Evolutionary conservation across 2,888 invertebrate genomes (phyloP), one percentile per base, ranked within the genome.

Genomic region (Agriopis leucophaearia): DNA sequence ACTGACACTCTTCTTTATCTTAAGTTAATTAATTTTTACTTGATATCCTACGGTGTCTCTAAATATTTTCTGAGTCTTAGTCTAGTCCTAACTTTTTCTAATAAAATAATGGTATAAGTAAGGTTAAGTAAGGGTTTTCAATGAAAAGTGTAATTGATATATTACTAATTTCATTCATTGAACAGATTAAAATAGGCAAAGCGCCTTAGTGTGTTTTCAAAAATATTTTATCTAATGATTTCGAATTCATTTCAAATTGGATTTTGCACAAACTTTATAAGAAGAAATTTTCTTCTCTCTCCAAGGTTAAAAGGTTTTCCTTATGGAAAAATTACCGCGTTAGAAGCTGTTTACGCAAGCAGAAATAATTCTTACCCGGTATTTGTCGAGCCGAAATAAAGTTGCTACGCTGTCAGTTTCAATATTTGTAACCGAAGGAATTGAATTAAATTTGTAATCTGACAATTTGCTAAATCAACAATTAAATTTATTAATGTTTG

Each of bases 301-400:
- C 55, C 63, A 58, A 54, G 48, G 52, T 65, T 63, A 68, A 61
- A 69, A 68, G 47, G 42, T 66, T 69, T 66, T 70, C 55, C 61
- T 73, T 35, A 60, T 45, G 36, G 64, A 74, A 71, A 69, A 62
- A 66, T 60, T 67, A 70, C 54, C 66, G 64, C 66, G 35, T 70
- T 48, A 62, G 68, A 69, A 66, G 67, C 65, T 66, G 70, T 69
- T 69, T 69, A 64, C 54, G 64, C 54, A 71, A 64, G 64, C 69
- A 62, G 61, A 68, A 71, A 71, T 64, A 56, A 61, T 70, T 63
- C 64, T 48, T 67, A n/a, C 13, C 57, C 13, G 35, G 64, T 63
- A 62, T 65, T 72, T 54, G 64, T 61, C 47, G 57, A 48, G 48
- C 36, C 59, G 63, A 66, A 72, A 64, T 60, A 66, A 58, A 69